phyloP scores from a whole-genome alignment of 2,888 invertebrate genomes.

The Hermodice carunculata region DNA sequence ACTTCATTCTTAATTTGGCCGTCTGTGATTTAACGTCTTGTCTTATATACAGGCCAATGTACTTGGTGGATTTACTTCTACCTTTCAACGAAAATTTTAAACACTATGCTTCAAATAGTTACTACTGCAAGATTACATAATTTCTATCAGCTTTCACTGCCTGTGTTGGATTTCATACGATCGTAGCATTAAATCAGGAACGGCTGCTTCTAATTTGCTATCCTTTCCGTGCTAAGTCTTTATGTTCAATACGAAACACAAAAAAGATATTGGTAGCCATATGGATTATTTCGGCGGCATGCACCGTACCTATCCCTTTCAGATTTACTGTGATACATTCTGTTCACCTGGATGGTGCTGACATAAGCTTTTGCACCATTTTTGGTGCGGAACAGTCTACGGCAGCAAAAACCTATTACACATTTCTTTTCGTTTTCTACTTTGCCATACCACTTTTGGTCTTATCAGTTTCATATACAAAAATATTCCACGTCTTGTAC shows the following conservation, averaged over 20 bases:
- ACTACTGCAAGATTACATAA: too few relatives aligned
- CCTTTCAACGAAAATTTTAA: background rate
- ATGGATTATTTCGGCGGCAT: conserved; percentile 68
- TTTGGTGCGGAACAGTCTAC: background rate
- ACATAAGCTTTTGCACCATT: conserved; percentile 10
- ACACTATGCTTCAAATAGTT: too few relatives aligned
- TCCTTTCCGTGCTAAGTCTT: conserved; percentile 71
- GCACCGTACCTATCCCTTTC: conserved; percentile 23
- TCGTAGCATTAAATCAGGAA: conserved; percentile 29
- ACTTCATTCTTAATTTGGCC: conserved; percentile 36
- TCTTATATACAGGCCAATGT: conserved; percentile 18
- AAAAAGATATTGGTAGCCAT: conserved; percentile 69
- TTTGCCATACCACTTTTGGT: conserved; percentile 20
- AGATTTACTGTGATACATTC: background rate
- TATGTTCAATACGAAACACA: conserved; percentile 72
- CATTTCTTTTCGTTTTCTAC: conserved; percentile 15
- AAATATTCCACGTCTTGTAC: conserved; percentile 25
- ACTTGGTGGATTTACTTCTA: conserved; percentile 21
- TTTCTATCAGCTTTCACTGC: too few relatives aligned
- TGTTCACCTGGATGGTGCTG: background rate
- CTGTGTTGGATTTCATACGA: conserved; percentile 30
- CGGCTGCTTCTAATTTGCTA: conserved; percentile 69
- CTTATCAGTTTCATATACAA: conserved; percentile 16
- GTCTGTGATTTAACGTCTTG: conserved; percentile 28
- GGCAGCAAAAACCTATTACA: conserved; percentile 8